Conservation (phyloP, 2,797 vertebrate species). For the Knipowitschia caucasica region DNA sequence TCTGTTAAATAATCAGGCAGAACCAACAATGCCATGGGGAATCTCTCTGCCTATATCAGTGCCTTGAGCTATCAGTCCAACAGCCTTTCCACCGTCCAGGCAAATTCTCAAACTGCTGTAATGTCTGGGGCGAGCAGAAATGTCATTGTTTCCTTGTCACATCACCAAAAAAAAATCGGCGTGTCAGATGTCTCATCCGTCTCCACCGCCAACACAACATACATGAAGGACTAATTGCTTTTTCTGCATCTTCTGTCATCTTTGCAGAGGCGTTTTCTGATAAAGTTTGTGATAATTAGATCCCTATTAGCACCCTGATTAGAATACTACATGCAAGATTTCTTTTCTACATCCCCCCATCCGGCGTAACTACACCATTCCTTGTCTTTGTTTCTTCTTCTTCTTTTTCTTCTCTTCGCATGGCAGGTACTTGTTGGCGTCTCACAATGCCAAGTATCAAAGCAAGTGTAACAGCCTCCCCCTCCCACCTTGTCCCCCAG, state of each 20-base stretch:
- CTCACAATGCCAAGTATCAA: slow-evolving; percentile 48
- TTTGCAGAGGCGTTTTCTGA: slow-evolving; percentile 17
- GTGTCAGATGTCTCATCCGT: slow-evolving; percentile 5
- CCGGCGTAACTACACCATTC: background rate
- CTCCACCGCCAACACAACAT: background rate
- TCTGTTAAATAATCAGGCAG: slow-evolving; percentile 72
- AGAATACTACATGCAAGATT: slow-evolving; percentile 11
- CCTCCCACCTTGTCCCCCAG: slow-evolving; percentile 14
- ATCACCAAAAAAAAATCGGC: background rate
- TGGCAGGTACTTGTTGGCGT: slow-evolving; percentile 30
- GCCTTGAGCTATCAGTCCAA: slow-evolving; percentile 53
- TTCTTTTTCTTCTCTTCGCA: slow-evolving; percentile 6
- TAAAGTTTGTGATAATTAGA: slow-evolving; percentile 42
- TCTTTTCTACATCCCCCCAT: background rate
- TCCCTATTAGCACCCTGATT: slow-evolving; percentile 32
- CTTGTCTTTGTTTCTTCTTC: slow-evolving; percentile 10
- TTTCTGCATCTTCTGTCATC: slow-evolving; percentile 11
- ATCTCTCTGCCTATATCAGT: slow-evolving; percentile 47
- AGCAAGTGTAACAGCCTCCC: slow-evolving; percentile 42
- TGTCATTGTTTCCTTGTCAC: slow-evolving; percentile 10
- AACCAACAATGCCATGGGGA: slow-evolving; percentile 61
- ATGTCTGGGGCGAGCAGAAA: background rate
- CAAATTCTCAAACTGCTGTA: slow-evolving; percentile 1
- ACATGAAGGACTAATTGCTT: slow-evolving; percentile 13
- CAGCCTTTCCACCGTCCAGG: slow-evolving; percentile 13